Evolutionary conservation across 2,797 vertebrate genomes (phyloP).

Genomic region (Clarias laeviceps): DNA sequence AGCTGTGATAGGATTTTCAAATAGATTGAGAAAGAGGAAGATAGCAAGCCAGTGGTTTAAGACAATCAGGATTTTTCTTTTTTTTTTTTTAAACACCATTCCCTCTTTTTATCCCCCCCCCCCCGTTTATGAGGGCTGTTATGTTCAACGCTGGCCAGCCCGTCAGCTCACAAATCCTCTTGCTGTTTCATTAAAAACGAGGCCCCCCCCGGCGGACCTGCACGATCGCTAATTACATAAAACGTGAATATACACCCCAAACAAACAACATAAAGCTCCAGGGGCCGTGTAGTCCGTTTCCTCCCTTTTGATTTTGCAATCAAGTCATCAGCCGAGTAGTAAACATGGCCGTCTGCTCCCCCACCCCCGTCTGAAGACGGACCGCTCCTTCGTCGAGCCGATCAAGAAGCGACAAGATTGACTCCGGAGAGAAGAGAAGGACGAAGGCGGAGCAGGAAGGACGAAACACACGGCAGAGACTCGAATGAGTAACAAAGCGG

Average conservation of each 20-base stretch:
- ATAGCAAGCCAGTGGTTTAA: neutral
- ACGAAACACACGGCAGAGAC: neutral
- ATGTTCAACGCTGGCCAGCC: constrained; percentile 17
- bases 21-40: neutral
- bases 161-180: neutral
- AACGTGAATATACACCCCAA: neutral
- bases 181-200: constrained; percentile 15
- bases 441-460: neutral
- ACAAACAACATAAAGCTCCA: constrained; percentile 5
- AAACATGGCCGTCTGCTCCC: neutral
- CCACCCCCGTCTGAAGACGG: constrained; percentile 1
- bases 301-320: neutral
- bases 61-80: neutral
- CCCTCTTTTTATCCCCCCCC: no score
- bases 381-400: neutral
- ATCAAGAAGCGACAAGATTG: neutral
- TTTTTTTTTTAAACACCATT: no score
- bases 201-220: neutral
- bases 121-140: constrained; percentile 30
- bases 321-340: neutral
- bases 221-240: constrained; percentile 11
- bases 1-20: neutral
- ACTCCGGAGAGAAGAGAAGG: neutral
- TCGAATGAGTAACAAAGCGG: neutral
- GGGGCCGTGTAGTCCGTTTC: neutral